phyloP scores from a whole-genome alignment of 1,140 invertebrate genomes.

The Nautilus pompilius region DNA sequence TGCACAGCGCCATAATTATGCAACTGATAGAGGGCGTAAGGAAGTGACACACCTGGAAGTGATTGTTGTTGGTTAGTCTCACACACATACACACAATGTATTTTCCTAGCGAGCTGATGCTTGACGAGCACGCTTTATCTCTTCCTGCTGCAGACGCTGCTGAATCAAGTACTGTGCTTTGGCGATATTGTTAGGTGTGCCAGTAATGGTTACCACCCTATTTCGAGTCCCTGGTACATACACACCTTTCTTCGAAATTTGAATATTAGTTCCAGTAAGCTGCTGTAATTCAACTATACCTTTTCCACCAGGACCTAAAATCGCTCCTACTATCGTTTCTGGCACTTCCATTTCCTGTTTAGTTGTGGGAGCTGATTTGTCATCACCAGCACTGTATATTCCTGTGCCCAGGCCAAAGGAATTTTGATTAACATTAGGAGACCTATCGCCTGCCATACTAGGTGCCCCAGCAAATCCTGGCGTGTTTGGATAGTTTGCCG shows the following conservation, averaged over 20 bases:
- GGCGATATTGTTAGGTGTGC: conserved; percentile 79
- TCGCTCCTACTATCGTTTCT: conserved; percentile 90
- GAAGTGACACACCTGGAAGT: conserved; percentile 5
- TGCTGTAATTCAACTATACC: conserved; percentile 96
- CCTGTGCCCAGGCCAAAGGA: conserved; percentile 74
- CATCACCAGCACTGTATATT: conserved; percentile 49
- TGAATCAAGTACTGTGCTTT: conserved; percentile 92
- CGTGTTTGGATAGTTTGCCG: conserved; percentile 30
- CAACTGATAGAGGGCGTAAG: background rate
- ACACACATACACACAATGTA: background rate
- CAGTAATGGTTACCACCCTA: conserved; percentile 93
- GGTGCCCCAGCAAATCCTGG: conserved; percentile 28
- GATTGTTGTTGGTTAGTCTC: conserved; percentile 6
- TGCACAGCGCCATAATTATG: conserved; percentile 4
- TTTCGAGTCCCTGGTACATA: conserved; percentile 95
- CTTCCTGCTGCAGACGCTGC: conserved; percentile 92
- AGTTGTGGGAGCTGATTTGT: conserved; percentile 62
- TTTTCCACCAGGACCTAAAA: conserved; percentile 91
- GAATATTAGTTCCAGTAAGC: conserved; percentile 92
- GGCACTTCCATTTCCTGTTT: conserved; percentile 88
- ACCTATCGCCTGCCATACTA: conserved; percentile 29
- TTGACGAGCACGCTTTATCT: conserved; percentile 77
- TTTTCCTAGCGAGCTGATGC: conserved; percentile 38
- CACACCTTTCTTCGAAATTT: conserved; percentile 97
- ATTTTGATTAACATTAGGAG: conserved; percentile 67